phyloP scores from a whole-genome alignment of 2,113 vertebrate species.

The Motacilla alba region DNA sequence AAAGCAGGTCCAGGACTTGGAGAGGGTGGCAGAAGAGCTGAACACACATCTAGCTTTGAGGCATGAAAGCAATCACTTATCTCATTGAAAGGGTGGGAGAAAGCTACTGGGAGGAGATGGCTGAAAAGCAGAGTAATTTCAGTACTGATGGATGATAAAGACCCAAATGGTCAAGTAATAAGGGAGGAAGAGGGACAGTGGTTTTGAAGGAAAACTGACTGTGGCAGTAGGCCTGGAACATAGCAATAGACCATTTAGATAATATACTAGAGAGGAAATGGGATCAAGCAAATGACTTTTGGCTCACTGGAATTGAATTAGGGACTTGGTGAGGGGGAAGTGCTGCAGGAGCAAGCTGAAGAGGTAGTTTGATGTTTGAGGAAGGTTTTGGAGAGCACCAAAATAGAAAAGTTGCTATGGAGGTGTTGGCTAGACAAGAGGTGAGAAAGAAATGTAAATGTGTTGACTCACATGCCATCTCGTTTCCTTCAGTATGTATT shows the following conservation, averaged over 20 bases:
- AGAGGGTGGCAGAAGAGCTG: not conserved
- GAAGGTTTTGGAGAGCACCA: not conserved
- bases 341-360: not conserved
- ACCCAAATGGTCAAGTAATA: not conserved
- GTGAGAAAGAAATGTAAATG: not conserved
- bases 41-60: not conserved
- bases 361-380: not conserved
- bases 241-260: not conserved
- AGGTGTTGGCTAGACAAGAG: not conserved
- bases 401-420: not conserved
- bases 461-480: not conserved
- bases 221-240: not conserved
- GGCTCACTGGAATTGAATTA: not conserved
- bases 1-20: not conserved
- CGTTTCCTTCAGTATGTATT: not conserved
- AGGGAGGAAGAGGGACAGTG: not conserved
- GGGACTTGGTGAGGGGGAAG: not conserved
- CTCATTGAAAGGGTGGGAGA: not conserved
- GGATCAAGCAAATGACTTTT: not conserved
- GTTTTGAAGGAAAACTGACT: not conserved
- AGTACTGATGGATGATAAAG: not conserved
- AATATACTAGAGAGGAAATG: not conserved
- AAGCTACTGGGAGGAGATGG: not conserved
- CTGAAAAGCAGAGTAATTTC: not conserved
- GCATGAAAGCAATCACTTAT: not conserved